Evolutionary conservation across 2,113 vertebrate species (phyloP).

Genomic region (Ptilorrhoa leucosticta): DNA sequence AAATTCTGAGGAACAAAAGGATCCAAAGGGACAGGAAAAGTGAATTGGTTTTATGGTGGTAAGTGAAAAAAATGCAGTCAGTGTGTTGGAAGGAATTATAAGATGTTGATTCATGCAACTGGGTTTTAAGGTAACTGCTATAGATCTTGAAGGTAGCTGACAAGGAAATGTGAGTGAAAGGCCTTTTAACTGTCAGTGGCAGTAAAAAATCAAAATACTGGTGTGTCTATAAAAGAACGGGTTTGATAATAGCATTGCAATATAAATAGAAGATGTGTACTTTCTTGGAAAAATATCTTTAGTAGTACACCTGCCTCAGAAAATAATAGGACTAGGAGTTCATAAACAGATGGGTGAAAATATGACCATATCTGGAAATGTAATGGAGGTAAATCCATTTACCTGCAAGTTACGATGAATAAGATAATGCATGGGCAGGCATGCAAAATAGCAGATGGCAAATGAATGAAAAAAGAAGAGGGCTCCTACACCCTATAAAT

Average conservation of each 20-base stretch:
- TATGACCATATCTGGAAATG: background rate
- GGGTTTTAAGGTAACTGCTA: background rate
- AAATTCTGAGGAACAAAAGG: background rate
- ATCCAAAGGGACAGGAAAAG: background rate
- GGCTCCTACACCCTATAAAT: background rate
- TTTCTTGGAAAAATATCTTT: background rate
- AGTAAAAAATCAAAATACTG: background rate
- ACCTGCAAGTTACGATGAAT: background rate
- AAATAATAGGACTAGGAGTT: background rate
- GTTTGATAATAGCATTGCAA: background rate
- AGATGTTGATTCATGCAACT: background rate
- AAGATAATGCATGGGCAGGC: background rate
- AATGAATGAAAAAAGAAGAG: background rate
- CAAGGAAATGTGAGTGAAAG: background rate
- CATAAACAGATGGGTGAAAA: background rate
- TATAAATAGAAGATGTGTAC: background rate
- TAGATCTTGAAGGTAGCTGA: background rate
- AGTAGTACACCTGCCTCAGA: background rate
- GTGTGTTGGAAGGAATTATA: background rate
- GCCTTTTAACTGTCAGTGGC: background rate
- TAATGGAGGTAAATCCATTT: background rate
- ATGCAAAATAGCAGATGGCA: background rate
- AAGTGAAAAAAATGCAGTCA: background rate
- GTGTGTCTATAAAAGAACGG: background rate
- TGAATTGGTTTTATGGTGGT: background rate